These are phyloP conservation scores for Enoplosus armatus DNA, from an alignment of 2,797 vertebrate genomes.

Conservation along the genomic window DNA sequence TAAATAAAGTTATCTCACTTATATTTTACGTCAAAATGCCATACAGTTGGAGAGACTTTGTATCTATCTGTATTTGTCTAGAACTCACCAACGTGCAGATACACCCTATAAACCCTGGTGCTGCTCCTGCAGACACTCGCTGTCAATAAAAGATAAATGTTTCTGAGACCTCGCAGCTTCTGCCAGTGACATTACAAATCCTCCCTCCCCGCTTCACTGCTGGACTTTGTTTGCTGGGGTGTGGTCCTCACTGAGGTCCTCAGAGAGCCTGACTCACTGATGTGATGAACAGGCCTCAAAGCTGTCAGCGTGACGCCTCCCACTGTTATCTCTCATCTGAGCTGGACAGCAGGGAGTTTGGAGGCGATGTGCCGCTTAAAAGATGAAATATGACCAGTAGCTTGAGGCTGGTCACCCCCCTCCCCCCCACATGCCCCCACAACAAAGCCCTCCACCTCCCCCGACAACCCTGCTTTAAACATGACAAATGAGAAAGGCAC, in stretches of 20 bases:
- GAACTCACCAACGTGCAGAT: background rate
- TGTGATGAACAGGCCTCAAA: constrained; percentile 42
- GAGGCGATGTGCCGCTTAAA: constrained; percentile 39
- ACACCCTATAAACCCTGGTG: background rate
- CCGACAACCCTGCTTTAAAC: constrained; percentile 59
- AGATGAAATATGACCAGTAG: constrained; percentile 57
- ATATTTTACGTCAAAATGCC: background rate
- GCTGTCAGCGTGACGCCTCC: constrained; percentile 30
- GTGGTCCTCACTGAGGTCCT: constrained; percentile 31
- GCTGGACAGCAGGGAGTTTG: constrained; percentile 32
- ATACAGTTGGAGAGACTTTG: background rate
- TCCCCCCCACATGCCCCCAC: background rate
- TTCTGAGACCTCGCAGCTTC: constrained; percentile 17
- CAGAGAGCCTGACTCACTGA: constrained; percentile 2
- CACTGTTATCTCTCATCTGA: constrained; percentile 43
- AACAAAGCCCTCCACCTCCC: constrained; percentile 20
- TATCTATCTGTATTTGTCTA: constrained; percentile 17
- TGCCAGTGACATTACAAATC: constrained; percentile 5
- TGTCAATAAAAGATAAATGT: constrained; percentile 55
- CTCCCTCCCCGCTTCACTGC: background rate
- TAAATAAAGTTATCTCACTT: background rate
- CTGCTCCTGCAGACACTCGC: constrained; percentile 5
- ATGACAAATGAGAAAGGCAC: constrained; percentile 70
- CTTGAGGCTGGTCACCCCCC: constrained; percentile 7
- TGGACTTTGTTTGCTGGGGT: constrained; percentile 6